Evolutionary conservation across 2,113 vertebrate species (phyloP), one percentile per base, ranked within the genome.

Genomic region (Hassar affinis): DNA sequence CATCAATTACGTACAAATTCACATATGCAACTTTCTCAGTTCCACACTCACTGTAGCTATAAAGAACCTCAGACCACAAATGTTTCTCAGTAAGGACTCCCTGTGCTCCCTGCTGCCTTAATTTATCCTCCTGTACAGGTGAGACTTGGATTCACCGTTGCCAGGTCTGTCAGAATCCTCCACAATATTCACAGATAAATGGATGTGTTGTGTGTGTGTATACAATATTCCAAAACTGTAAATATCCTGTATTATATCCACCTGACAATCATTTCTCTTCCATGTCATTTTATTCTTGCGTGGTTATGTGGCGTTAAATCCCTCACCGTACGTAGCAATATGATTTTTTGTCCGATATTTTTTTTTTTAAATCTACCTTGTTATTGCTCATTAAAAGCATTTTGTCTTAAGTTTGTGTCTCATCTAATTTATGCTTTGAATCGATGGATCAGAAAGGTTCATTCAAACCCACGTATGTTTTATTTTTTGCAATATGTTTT

Each of bases 71-170:
- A 62, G 78, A 84, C 57, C 78, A 80, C 78, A 89, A 87, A 87
- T 79, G 82, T 78, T 84, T 79, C 77, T 81, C 75, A 45, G 68
- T 82, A n/a, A 78, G 74, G 80, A 88, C 54, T 51, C 35, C n/a
- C 74, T 82, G 81, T 82, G 86, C 79, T 82, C 82, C 78, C 72
- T 81, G 62, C 85, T 92, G 92, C 91, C 91, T 93, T 92, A 91
- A 85, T 79, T 82, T 81, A 66, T 88, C 81, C 81, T 83, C 89
- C 79, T 87, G 71, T 81, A 82, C 82, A 83, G 56, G 22, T 88
- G 52, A 81, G 87, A 86, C 84, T 64, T 33, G n/a, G 64, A 80
- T 86, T 79, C 42, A 76, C 56, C 56, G 84, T 87, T 84, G 87
- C 84, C 82, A 88, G 38, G 42, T 85, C 69, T 30, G 25, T 86